Evolutionary conservation across 2,797 vertebrate genomes (phyloP).

Genomic region (Pipistrellus kuhlii): DNA sequence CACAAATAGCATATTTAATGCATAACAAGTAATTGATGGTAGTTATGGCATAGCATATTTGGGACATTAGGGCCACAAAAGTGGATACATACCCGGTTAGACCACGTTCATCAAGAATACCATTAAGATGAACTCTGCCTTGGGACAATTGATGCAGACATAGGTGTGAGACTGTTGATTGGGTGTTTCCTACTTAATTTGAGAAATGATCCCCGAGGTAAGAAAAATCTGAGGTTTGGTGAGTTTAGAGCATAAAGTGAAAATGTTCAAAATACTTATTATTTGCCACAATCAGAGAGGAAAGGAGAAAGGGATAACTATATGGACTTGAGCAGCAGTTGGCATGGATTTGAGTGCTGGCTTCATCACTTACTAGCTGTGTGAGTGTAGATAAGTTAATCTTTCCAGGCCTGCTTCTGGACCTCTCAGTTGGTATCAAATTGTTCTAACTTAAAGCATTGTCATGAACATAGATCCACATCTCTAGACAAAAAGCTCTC

Average conservation of each 20-base stretch:
- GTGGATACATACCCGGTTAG: neutral
- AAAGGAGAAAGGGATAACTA: neutral
- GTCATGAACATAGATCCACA: neutral
- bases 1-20: neutral
- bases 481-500: neutral
- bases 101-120: neutral
- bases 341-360: neutral
- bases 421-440: neutral
- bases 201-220: neutral
- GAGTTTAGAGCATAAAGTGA: neutral
- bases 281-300: neutral
- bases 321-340: neutral
- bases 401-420: neutral
- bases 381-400: neutral
- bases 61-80: neutral
- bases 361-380: neutral
- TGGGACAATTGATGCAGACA: neutral
- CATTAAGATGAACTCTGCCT: neutral
- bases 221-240: neutral
- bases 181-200: neutral
- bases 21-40: neutral
- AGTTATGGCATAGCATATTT: neutral
- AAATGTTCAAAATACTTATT: neutral
- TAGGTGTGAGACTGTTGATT: fast-evolving
- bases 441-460: neutral